A percentile compares a stretch with the other conserved stretches of the same genome.
These are phyloP conservation scores for Sebastiscus tertius DNA, from an alignment of 2,797 vertebrate genomes.

Conservation along the genomic window DNA sequence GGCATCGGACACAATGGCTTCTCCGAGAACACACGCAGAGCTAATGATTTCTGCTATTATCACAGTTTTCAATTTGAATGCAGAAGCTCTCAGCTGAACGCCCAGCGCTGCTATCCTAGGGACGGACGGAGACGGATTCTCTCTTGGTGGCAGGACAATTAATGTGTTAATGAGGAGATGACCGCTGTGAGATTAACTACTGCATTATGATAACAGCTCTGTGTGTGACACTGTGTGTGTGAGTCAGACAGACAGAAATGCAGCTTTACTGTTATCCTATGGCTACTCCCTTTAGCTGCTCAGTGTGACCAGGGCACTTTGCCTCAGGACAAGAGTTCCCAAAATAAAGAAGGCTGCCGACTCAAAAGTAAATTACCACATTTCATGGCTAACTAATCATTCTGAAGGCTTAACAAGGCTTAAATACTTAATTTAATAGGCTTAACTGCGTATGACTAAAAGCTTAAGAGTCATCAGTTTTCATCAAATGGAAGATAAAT, in stretches of 20 bases:
- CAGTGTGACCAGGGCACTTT: constrained; percentile 7
- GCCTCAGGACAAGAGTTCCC: background rate
- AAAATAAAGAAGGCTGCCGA: constrained; percentile 23
- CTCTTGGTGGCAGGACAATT: constrained; percentile 42
- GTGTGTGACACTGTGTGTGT: background rate
- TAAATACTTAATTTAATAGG: constrained; percentile 71
- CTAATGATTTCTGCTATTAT: constrained; percentile 66
- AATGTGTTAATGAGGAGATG: constrained; percentile 51
- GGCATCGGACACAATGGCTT: constrained; percentile 36
- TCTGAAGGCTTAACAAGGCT: constrained; percentile 60
- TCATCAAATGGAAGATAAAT: constrained; percentile 42
- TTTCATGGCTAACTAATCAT: constrained; percentile 60
- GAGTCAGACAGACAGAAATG: background rate
- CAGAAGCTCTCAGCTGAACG: constrained; percentile 22
- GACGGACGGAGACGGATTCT: constrained; percentile 33
- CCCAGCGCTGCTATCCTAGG: constrained; percentile 23
- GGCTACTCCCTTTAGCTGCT: background rate
- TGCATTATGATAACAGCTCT: background rate
- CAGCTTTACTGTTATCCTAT: background rate
- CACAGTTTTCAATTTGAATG: constrained; percentile 66
- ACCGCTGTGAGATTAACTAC: constrained; percentile 32
- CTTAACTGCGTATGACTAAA: constrained; percentile 63
- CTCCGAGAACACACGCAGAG: constrained; percentile 37
- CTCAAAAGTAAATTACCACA: constrained; percentile 40
- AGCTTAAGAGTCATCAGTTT: constrained; percentile 58